phyloP scores from a whole-genome alignment of 1,140 invertebrate species.

The Drosophila bocki region DNA sequence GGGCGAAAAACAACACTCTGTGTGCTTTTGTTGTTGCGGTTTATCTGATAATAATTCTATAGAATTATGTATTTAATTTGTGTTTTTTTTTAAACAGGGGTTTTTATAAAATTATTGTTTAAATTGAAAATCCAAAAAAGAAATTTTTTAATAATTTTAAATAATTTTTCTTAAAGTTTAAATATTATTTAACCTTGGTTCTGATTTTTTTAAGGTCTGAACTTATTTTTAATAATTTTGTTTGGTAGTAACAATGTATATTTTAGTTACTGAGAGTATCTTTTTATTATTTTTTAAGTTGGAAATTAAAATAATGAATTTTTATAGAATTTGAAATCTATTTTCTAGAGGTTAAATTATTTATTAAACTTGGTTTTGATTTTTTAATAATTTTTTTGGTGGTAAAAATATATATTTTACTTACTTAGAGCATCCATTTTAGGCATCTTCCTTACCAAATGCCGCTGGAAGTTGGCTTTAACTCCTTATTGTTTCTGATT shows the following conservation, averaged over 20 bases:
- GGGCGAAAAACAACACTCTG: background rate
- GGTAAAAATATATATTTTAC: background rate
- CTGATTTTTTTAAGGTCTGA: background rate
- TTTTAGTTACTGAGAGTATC: no score
- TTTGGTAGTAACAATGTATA: no score
- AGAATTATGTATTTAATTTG: background rate
- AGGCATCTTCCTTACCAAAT: constrained; percentile 1
- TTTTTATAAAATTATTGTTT: no score
- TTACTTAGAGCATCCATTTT: background rate
- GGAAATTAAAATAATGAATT: no score
- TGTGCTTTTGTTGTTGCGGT: constrained; percentile 2
- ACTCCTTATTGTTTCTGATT: constrained; percentile 20
- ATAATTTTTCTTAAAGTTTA: no score
- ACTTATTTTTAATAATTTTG: no score
- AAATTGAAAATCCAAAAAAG: no score
- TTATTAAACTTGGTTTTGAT: background rate
- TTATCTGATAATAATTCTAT: background rate
- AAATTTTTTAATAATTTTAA: no score
- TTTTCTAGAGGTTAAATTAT: no score
- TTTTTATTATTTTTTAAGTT: no score
- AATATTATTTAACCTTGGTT: background rate
- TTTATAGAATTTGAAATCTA: no score
- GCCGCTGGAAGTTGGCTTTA: background rate
- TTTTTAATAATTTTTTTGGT: background rate
- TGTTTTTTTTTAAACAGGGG: background rate